Evolutionary conservation across 1,140 invertebrate genomes (phyloP).

Genomic region (Meteorus sp.): DNA sequence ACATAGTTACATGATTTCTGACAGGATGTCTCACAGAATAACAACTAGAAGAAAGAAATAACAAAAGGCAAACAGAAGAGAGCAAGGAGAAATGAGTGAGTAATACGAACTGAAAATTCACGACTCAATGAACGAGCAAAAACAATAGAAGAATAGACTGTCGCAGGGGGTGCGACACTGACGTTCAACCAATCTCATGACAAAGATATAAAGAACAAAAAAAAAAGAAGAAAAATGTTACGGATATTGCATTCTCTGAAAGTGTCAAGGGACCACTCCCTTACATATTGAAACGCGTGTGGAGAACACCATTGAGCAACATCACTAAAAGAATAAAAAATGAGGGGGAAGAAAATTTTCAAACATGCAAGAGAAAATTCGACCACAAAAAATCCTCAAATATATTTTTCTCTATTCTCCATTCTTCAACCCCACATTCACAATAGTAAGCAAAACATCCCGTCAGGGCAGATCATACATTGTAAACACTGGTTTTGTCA

Average conservation of each 20-base stretch:
- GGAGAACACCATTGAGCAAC: slow-evolving; percentile 21
- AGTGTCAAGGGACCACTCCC: slow-evolving; percentile 26
- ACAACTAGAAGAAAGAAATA: too few relatives aligned
- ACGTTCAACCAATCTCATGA: neutral
- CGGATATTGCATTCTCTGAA: slow-evolving; percentile 24
- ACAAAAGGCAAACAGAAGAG: neutral
- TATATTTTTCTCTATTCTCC: too few relatives aligned
- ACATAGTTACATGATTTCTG: too few relatives aligned
- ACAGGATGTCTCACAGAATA: too few relatives aligned
- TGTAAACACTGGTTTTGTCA: too few relatives aligned
- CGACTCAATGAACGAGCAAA: slow-evolving; percentile 16
- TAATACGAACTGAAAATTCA: neutral
- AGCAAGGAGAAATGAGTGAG: neutral
- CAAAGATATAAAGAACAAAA: neutral
- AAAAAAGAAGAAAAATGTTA: slow-evolving; percentile 1
- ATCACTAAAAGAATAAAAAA: neutral
- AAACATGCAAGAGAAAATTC: too few relatives aligned
- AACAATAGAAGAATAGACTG: slow-evolving; percentile 18
- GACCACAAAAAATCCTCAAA: neutral
- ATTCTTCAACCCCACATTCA: too few relatives aligned
- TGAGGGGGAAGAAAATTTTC: neutral
- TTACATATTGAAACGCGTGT: slow-evolving; percentile 4
- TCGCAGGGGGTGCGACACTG: slow-evolving; percentile 19
- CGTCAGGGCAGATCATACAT: too few relatives aligned
- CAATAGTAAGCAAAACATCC: too few relatives aligned